Evolutionary conservation across 2,113 vertebrate genomes (phyloP).

Genomic region (Ptilorrhoa leucosticta): DNA sequence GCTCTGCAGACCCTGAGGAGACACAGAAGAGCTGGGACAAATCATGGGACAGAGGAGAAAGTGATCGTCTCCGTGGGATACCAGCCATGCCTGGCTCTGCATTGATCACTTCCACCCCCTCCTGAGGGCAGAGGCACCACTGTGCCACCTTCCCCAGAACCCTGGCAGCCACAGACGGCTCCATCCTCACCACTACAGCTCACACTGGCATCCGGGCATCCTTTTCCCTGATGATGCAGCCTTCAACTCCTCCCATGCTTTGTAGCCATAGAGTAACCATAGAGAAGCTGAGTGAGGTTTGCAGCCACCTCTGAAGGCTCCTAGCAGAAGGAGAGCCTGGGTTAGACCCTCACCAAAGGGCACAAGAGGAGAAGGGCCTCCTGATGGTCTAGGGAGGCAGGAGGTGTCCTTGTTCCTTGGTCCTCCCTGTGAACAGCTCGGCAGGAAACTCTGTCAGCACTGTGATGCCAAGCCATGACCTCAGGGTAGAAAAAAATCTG

Average conservation of each 20-base stretch:
- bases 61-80: rapidly evolving
- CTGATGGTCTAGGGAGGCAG: background rate
- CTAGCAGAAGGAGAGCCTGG: background rate
- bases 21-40: background rate
- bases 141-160: background rate
- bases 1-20: background rate
- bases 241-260: background rate
- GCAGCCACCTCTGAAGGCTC: background rate
- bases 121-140: background rate
- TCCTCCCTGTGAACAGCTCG: background rate
- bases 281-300: background rate
- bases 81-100: background rate
- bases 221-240: background rate
- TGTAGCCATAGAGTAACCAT: background rate
- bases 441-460: background rate
- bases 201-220: background rate
- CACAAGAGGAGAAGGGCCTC: background rate
- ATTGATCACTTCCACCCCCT: rapidly evolving
- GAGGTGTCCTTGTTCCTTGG: background rate
- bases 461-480: background rate
- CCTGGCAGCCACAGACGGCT: background rate
- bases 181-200: background rate
- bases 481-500: background rate
- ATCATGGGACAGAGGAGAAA: background rate
- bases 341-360: background rate